Base-by-base conservation (phyloP, 2,888 invertebrate genomes). In the Tuta absoluta region DNA sequence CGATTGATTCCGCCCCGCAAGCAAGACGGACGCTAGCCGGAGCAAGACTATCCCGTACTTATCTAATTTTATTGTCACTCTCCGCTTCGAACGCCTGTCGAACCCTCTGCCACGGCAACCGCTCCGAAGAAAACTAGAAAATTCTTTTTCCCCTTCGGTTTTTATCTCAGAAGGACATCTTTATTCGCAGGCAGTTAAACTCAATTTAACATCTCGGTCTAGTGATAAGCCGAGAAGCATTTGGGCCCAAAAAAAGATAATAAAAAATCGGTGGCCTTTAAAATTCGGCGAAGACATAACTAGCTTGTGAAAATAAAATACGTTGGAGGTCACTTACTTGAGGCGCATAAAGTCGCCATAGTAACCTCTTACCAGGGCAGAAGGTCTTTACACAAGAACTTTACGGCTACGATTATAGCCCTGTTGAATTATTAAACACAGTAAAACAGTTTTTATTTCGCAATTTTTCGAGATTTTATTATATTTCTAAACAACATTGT, bases 11-110 rank as follows among this genome's bases (percentile, higher is more conserved):
- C 81, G 81, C 84, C 62, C 86, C 84, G 74, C 85, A 87, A 86
- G 86, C 17, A 10, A n/a, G 45, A 84, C 85, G 84, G 83, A 85
- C 80, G 80, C 78, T 71, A 80, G 80, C 79, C 78, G 75, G 71
- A 81, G 78, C 83, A 80, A 77, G 81, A 81, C 85, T 85, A 85
- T 88, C 86, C 87, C 80, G 85, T 86, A 90, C 89, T 90, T 91
- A 90, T 91, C 90, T 91, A 89, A 91, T 91, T 91, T 91, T 91
- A 91, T 89, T 90, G 89, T 91, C 89, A 90, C 86, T 85, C 83
- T 82, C 77, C 80, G 81, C 72, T 72, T 72, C 72, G 69, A 72
- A 75, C 75, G 75, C 76, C 75, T 72, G 72, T 72, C 72, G 69
- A 72, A 75, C 75, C 75, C 76, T 75, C 73, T 72, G 72, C 67